phyloP scores from a whole-genome alignment of 1,140 invertebrate species.

The Neodiprion virginianus region DNA sequence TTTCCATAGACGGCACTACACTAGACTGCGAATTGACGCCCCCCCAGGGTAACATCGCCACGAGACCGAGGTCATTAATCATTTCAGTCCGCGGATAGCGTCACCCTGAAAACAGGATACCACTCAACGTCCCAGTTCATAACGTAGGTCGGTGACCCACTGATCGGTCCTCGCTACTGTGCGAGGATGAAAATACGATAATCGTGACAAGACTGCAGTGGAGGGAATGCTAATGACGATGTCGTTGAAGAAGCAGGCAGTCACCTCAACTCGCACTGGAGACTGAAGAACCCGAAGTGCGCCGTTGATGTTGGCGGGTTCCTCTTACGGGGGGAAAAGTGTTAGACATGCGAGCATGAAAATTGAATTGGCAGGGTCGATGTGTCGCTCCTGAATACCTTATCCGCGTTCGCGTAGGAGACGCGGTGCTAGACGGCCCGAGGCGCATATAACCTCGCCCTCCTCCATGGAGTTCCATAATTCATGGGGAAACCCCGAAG shows the following conservation, averaged over 20 bases:
- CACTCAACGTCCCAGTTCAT: conserved; percentile 38
- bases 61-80: conserved; percentile 45
- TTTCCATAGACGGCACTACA: not conserved
- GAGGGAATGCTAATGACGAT: too few relatives aligned
- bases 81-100: conserved; percentile 44
- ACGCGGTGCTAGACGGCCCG: conserved; percentile 40
- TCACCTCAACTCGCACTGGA: too few relatives aligned
- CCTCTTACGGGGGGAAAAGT: not conserved
- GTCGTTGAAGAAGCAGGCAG: too few relatives aligned
- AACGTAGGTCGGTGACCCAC: conserved; percentile 30
- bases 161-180: conserved; percentile 27
- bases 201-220: too few relatives aligned
- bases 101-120: conserved; percentile 41
- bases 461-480: conserved; percentile 40
- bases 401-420: conserved; percentile 17
- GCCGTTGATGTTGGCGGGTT: too few relatives aligned
- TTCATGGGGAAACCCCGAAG: conserved; percentile 35
- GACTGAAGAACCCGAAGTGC: too few relatives aligned
- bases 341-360: conserved; percentile 11
- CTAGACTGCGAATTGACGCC: conserved; percentile 43
- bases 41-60: conserved; percentile 43
- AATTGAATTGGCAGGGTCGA: conserved; percentile 13
- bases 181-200: too few relatives aligned
- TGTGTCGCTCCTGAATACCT: conserved; percentile 12
- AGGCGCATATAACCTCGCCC: conserved; percentile 17